A percentile compares a stretch with the other conserved stretches of the same genome.
Conservation (phyloP, 2,797 vertebrate species). For the Lacerta viridis region DNA sequence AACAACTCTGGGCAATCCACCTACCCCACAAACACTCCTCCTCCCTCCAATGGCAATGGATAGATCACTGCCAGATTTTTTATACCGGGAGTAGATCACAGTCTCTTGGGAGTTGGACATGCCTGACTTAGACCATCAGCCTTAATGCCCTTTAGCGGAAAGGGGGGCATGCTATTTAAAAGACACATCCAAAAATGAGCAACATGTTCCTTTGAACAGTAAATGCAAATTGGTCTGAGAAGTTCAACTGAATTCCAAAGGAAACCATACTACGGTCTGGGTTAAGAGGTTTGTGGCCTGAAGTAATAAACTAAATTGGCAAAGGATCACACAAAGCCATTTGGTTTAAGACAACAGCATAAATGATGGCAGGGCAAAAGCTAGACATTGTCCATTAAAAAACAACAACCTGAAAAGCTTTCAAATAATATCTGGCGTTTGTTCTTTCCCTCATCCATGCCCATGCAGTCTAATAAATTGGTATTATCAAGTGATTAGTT, state of each 20-base stretch:
- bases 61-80: too few species aligned
- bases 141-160: neutral
- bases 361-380: constrained; percentile 43
- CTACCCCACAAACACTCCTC: too few species aligned
- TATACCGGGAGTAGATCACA: too few species aligned
- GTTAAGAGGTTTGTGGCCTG: constrained; percentile 64
- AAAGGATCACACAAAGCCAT: constrained; percentile 27
- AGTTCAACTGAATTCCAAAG: constrained; percentile 63
- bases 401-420: neutral
- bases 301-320: constrained; percentile 71
- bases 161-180: neutral
- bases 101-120: too few species aligned
- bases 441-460: neutral
- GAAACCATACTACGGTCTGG: constrained; percentile 48
- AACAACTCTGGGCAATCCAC: too few species aligned
- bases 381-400: neutral
- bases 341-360: constrained; percentile 39
- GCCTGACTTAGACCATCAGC: constrained; percentile 37
- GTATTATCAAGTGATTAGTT: neutral
- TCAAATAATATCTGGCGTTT: neutral
- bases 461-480: neutral
- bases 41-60: too few species aligned
- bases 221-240: constrained; percentile 59
- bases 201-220: constrained; percentile 57
- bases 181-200: constrained; percentile 35